Conservation (phyloP, 1,140 invertebrate species). For the Charaxes varanes region DNA sequence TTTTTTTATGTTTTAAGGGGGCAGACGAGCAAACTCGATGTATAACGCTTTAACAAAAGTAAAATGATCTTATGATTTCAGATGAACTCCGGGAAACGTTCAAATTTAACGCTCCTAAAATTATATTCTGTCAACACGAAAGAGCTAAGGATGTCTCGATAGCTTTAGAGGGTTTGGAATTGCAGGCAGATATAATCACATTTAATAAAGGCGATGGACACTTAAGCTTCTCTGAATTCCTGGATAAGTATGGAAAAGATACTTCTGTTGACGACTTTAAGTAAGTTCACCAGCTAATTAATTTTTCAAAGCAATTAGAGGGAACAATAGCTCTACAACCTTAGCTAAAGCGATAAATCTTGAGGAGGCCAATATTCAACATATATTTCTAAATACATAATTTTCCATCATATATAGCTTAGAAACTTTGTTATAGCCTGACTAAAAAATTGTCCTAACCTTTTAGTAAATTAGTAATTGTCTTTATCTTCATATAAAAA, state of each 20-base stretch:
- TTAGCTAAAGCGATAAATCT: not conserved
- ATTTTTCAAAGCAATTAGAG: not conserved
- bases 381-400: too few relatives aligned
- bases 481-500: too few relatives aligned
- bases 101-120: slow-evolving; percentile 22
- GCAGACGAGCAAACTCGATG: too few relatives aligned
- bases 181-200: slow-evolving; percentile 24
- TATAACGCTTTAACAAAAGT: too few relatives aligned
- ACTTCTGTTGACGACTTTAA: slow-evolving; percentile 26
- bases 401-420: too few relatives aligned
- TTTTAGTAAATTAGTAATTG: too few relatives aligned
- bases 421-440: too few relatives aligned
- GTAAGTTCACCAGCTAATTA: slow-evolving; percentile 21
- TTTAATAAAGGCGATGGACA: slow-evolving; percentile 25
- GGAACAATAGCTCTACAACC: too few relatives aligned
- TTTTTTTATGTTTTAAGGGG: too few relatives aligned
- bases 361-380: too few relatives aligned
- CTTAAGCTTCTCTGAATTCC: slow-evolving; percentile 20
- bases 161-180: slow-evolving; percentile 19
- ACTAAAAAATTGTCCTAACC: too few relatives aligned
- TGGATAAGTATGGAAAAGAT: slow-evolving; percentile 23
- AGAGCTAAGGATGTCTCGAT: slow-evolving; percentile 15
- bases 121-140: slow-evolving; percentile 36
- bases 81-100: slow-evolving; percentile 31
- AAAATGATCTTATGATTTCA: too few relatives aligned